Evolutionary conservation across 2,888 invertebrate genomes (phyloP).

Genomic region (Opisthograptis luteolata): DNA sequence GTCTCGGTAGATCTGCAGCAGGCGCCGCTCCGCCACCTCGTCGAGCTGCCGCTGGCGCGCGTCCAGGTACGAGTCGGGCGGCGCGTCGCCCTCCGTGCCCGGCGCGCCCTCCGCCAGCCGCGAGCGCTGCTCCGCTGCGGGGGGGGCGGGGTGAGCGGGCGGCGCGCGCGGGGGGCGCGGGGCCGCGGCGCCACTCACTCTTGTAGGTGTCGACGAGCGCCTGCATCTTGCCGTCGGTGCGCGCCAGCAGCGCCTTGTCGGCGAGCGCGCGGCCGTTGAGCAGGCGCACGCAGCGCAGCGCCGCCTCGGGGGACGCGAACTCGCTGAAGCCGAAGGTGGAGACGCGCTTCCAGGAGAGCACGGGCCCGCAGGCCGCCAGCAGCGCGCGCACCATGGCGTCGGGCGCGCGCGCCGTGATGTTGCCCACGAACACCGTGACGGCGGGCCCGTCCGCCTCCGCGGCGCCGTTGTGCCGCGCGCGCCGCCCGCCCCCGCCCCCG

Average conservation of each 20-base stretch:
- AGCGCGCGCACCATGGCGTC: constrained; percentile 97
- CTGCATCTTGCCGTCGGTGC: constrained; percentile 99
- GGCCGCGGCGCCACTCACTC: constrained; percentile 74
- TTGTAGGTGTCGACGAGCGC: constrained; percentile 96
- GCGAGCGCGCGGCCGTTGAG: constrained; percentile 96
- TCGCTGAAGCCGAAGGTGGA: constrained; percentile 99
- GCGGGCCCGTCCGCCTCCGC: constrained; percentile 89
- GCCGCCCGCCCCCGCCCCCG: constrained; percentile 66
- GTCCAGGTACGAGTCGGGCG: constrained; percentile 88
- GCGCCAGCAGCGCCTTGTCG: constrained; percentile 96
- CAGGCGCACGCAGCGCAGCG: constrained; percentile 95
- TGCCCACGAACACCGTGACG: constrained; percentile 96
- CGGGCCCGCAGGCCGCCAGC: constrained; percentile 96
- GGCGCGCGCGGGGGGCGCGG: neutral
- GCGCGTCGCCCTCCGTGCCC: constrained; percentile 67
- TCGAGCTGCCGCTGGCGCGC: constrained; percentile 90
- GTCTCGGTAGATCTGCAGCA: constrained; percentile 92
- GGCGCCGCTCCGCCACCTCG: constrained; percentile 89
- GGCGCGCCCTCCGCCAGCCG: constrained; percentile 51
- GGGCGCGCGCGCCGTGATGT: constrained; percentile 94
- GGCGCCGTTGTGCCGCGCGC: constrained; percentile 55
- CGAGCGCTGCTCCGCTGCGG: constrained; percentile 62
- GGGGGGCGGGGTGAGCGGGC: neutral
- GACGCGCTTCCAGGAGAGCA: constrained; percentile 98
- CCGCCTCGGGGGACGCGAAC: constrained; percentile 96